Conservation (phyloP, 2,888 invertebrate genomes). For the Dryobota labecula region DNA sequence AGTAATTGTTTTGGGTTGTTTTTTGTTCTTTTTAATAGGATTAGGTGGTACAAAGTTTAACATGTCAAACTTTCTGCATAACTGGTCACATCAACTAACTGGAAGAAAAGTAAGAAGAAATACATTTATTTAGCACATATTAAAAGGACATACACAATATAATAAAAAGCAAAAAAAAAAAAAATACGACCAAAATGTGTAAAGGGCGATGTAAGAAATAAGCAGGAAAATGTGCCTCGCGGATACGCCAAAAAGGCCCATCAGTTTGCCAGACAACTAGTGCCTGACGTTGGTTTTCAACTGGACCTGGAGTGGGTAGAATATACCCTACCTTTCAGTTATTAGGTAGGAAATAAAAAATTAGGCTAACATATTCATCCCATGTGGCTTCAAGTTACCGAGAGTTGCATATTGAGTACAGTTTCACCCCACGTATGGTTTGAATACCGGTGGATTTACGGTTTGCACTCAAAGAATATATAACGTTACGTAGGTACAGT, state of each 20-base stretch:
- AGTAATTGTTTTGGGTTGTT: constrained; percentile 11
- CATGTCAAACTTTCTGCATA: neutral
- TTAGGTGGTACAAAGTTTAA: neutral
- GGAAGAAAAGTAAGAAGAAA: too few species aligned
- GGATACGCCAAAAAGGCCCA: too few species aligned
- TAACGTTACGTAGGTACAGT: constrained; percentile 5
- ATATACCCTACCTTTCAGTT: neutral
- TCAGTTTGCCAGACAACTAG: too few species aligned
- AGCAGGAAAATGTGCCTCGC: too few species aligned
- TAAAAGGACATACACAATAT: too few species aligned
- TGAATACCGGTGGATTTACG: constrained; percentile 18
- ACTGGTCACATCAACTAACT: neutral
- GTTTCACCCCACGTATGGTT: constrained; percentile 4
- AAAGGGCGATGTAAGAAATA: too few species aligned
- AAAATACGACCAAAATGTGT: too few species aligned
- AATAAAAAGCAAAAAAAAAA: too few species aligned
- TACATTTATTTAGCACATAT: too few species aligned
- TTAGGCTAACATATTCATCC: neutral
- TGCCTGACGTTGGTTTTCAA: too few species aligned
- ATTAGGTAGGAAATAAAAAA: neutral
- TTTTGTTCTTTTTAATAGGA: neutral
- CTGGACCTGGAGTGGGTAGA: too few species aligned
- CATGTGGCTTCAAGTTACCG: constrained; percentile 14
- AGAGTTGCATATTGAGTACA: constrained; percentile 19
- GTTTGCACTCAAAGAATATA: constrained; percentile 26